phyloP scores from a whole-genome alignment of 2,113 vertebrate genomes.

The Cygnus atratus region DNA sequence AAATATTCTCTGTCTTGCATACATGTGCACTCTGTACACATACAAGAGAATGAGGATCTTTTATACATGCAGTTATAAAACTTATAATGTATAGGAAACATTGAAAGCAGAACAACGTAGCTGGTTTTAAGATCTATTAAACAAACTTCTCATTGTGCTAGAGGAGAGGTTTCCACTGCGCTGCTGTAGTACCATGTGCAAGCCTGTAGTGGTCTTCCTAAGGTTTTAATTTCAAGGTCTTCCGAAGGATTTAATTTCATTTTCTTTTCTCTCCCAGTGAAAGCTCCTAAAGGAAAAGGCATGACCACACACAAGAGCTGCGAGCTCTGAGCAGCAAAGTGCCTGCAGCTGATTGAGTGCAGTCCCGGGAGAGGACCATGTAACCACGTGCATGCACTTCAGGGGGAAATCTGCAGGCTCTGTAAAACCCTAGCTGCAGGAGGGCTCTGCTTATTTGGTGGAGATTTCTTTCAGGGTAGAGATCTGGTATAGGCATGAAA shows the following conservation, averaged over 20 bases:
- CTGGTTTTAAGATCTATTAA: background rate
- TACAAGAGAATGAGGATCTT: background rate
- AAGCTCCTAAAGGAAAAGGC: background rate
- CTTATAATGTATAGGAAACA: background rate
- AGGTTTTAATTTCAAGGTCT: background rate
- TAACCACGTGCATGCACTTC: rapidly evolving
- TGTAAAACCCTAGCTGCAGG: background rate
- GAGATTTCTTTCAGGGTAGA: background rate
- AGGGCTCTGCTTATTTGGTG: background rate
- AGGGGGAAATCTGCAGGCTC: background rate
- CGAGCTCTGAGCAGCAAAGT: background rate
- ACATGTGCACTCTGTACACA: background rate
- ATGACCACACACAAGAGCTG: background rate
- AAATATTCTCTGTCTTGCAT: background rate
- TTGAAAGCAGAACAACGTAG: background rate
- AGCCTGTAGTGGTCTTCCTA: background rate
- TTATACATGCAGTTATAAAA: background rate
- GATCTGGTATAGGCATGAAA: background rate
- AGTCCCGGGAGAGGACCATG: background rate
- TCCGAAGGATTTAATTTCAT: background rate
- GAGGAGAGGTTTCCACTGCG: background rate
- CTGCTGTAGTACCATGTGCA: background rate
- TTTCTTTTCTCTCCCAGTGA: background rate
- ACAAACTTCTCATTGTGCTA: background rate
- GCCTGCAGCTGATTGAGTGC: background rate